Evolutionary conservation across 1,140 invertebrate genomes (phyloP), one percentile per base, ranked within the genome.

Genomic region (Aphelinus certus): DNA sequence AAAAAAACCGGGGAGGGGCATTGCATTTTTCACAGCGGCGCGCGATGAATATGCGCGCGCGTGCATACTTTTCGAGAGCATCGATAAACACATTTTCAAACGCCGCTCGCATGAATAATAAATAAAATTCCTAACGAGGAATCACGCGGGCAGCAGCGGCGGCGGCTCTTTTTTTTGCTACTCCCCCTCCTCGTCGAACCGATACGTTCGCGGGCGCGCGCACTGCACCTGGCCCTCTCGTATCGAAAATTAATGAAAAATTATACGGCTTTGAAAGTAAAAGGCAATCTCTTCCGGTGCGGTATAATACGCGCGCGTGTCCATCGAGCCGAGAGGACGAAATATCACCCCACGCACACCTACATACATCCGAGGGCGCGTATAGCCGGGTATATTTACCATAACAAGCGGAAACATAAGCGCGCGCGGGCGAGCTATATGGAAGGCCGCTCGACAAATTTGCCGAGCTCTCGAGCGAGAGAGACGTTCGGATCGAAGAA

Each of bases 401-500:
- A 26, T 26, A 26, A 26, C 26, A 26, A 26, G 26, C 26, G 26
- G 26, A 26, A 26, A 26, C 26, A 26, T 26, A 26, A 26, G 26
- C 26, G 26, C 26, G 26, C 26, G 26, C 26, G 26, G 26, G 26
- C 26, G 26, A 26, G 26, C 26, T 26, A 26, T 26, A 26, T 26
- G 26, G 26, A 53, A 53, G 51, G 51, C 4, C 51, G 48, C 55
- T 7, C 7, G 53, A 53, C 64, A 58, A 67, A 61, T 73, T 73
- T 73, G 64, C 57, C 7, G 5, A 58, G 62, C 63, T 49, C 62
- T 58, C 55, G 53, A 65, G 47, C 62, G 62, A 46, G 26, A 26
- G 26, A 26, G 26, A 26, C 26, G 26, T 26, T 26, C 26, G 26
- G 26, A 26, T 26, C 26, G 26, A 7, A 55, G 42, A 56, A 53